Conservation (phyloP, 2,888 invertebrate genomes). For the Amaurobius ferox region DNA sequence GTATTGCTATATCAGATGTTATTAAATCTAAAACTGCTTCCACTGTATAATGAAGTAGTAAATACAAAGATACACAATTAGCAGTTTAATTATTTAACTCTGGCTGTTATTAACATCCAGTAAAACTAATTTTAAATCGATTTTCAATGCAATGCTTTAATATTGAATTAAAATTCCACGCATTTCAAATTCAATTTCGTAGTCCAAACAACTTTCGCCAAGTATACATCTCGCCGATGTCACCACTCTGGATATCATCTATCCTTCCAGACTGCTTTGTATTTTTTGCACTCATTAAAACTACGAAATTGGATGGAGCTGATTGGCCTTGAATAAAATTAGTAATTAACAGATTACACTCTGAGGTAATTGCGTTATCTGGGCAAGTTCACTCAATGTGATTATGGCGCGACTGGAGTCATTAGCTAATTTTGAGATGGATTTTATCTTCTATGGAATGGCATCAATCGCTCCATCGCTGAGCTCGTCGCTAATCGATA, state of each 20-base stretch:
- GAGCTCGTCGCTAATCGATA: background rate
- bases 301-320: slow-evolving; percentile 3
- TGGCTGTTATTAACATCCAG: no score
- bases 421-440: slow-evolving; percentile 9
- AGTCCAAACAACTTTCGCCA: no score
- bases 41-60: no score
- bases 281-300: background rate
- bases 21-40: no score
- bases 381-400: background rate
- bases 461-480: background rate
- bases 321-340: slow-evolving; percentile 13
- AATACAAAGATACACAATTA: no score
- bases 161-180: no score
- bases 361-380: slow-evolving; percentile 12
- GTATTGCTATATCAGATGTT: no score
- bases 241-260: background rate
- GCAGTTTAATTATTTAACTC: no score
- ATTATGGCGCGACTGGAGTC: slow-evolving; percentile 1
- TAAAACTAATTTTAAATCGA: no score
- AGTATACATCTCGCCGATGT: no score
- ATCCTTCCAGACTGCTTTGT: background rate
- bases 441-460: background rate
- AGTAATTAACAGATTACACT: slow-evolving; percentile 10
- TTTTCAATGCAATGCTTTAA: no score
- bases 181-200: no score